These are phyloP conservation scores for Arrhamphus sclerolepis DNA, from an alignment of 2,797 vertebrate genomes.

Conservation along the genomic window DNA sequence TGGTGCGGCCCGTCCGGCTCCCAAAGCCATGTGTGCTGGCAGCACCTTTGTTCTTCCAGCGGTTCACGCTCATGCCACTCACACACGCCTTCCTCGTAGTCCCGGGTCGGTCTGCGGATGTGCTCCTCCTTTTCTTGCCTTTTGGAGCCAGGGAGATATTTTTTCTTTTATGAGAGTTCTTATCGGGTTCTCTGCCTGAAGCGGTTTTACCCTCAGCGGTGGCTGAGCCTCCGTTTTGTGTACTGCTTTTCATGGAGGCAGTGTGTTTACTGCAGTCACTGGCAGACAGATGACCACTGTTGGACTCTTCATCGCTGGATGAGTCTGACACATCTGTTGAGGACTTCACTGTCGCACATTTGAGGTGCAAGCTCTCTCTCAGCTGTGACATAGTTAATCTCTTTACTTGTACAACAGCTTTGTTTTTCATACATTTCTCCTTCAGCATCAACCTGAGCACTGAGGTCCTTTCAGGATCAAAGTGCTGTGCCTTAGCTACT, in stretches of 20 bases:
- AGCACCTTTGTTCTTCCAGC: slow-evolving; percentile 69
- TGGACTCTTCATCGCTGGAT: slow-evolving; percentile 6
- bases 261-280: background rate
- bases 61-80: slow-evolving; percentile 78
- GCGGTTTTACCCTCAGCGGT: background rate
- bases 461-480: background rate
- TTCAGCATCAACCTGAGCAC: background rate
- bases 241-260: background rate
- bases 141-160: slow-evolving; percentile 25
- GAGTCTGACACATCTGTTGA: slow-evolving; percentile 2
- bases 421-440: slow-evolving; percentile 28
- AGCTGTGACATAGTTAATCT: slow-evolving; percentile 17
- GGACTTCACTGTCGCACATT: background rate
- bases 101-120: slow-evolving; percentile 35
- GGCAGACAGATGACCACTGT: background rate
- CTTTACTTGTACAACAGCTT: slow-evolving; percentile 19
- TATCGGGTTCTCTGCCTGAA: slow-evolving; percentile 9
- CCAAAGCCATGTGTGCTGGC: background rate
- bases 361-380: slow-evolving; percentile 10
- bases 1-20: slow-evolving; percentile 4
- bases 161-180: background rate
- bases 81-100: slow-evolving; percentile 75
- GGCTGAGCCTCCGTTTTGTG: background rate
- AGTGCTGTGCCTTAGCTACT: background rate
- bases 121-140: slow-evolving; percentile 49